Evolutionary conservation across 2,888 invertebrate species (phyloP), one percentile per base, ranked within the genome.

Genomic region (Euplexia lucipara): DNA sequence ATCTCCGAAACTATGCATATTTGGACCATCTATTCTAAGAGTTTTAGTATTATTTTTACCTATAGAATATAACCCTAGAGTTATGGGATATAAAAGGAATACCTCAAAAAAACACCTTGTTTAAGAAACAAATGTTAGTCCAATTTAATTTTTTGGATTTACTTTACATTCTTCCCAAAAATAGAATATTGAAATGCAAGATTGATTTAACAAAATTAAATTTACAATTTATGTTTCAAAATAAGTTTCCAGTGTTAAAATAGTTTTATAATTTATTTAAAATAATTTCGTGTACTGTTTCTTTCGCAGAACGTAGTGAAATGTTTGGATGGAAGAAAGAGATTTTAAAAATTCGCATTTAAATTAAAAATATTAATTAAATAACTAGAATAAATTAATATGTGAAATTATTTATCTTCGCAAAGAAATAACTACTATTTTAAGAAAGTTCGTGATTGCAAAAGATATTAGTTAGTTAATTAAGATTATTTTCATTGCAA

Each of bases 271-370:
- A 54, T 39, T 45, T 8, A 32, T 18, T 34, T 39, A 6, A 56
- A 67, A 14, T 26, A n/a, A 3, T 44, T 32, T 35, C 37, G 7
- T 42, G 35, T 32, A 12, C 32, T 1, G 22, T 65, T 30, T 18
- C 20, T n/a, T 9, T 47, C 14, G 8, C 18, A n/a, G 9, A 37
- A 35, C 14, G 20, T 9, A 16, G 20, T 41, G 7, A 22, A 45
- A 70, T 61, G 16, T 49, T 57, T 45, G 14, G 57, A 57, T 26
- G 47, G 0, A 10, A 18, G 12, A 39, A 51, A 67, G 12, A 35
- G 32, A 39, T 14, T 35, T 49, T 41, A n/a, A 18, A 61, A 62
- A n/a, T n/a, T 68, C 41, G n/a, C 18, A 52, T 63, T 41, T 42
- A 22, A 32, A 52, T 45, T n/a, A 34, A 34, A 37, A 49, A 10